phyloP scores from a whole-genome alignment of 2,113 vertebrate genomes.

The Crypturellus undulatus region DNA sequence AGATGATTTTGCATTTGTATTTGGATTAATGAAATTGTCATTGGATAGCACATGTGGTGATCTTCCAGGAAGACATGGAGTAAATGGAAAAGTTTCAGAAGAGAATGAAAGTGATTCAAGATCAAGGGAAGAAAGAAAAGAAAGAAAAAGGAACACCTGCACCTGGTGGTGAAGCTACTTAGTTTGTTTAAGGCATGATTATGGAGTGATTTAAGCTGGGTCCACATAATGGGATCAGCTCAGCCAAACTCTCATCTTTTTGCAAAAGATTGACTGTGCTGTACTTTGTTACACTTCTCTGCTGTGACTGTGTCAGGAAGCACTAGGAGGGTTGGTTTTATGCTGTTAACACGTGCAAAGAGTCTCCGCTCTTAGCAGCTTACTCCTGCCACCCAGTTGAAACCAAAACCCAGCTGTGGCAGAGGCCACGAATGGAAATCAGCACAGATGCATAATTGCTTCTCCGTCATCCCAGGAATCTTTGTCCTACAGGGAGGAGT shows the following conservation, averaged over 20 bases:
- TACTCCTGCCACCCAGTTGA: neutral
- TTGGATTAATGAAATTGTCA: neutral
- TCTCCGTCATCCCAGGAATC: neutral
- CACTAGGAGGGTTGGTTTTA: too few species aligned
- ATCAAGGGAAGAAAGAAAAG: neutral
- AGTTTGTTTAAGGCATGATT: neutral
- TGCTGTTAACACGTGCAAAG: too few species aligned
- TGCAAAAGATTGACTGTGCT: accelerated
- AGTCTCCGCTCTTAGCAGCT: neutral
- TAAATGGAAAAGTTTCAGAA: neutral
- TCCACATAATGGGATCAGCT: neutral
- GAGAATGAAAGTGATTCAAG: neutral
- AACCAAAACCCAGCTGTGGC: neutral
- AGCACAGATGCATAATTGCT: neutral
- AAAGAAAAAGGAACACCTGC: too few species aligned
- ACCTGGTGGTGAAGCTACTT: neutral
- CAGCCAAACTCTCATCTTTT: neutral
- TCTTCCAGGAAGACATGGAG: neutral
- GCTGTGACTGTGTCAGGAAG: neutral
- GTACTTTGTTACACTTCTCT: neutral
- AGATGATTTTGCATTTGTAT: neutral
- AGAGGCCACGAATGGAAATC: neutral
- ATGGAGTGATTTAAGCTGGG: neutral
- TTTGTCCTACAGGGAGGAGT: accelerated
- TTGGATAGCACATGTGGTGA: neutral